Percentiles rank a stretch among this genome's conserved stretches.
Conservation (phyloP, 1,140 invertebrate species). For the Chionoecetes opilio region DNA sequence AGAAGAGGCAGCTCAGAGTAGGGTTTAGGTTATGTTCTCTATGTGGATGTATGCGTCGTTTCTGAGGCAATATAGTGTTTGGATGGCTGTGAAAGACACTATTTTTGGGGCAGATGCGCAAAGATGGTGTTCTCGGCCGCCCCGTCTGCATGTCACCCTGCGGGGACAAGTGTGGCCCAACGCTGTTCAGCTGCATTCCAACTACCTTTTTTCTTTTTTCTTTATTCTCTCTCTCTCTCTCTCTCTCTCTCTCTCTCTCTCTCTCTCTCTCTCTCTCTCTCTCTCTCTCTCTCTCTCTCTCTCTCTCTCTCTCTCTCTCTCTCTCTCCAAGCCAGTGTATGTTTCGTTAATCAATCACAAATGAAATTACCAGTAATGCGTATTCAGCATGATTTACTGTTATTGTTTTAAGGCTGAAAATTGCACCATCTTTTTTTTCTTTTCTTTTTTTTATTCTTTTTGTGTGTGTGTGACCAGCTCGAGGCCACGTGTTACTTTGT, state of each 20-base stretch:
- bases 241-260: background rate
- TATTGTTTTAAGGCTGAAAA: too few species aligned
- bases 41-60: too few species aligned
- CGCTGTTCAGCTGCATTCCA: background rate
- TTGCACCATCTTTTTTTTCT: background rate
- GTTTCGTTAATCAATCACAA: background rate
- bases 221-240: slow-evolving; percentile 42
- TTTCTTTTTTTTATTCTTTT: background rate
- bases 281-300: slow-evolving; percentile 42
- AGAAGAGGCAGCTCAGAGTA: too few species aligned
- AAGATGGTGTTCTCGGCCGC: background rate
- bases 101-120: background rate
- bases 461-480: background rate
- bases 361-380: background rate
- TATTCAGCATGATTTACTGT: too few species aligned
- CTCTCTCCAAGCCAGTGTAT: background rate
- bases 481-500: background rate
- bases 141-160: background rate
- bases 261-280: slow-evolving; percentile 50
- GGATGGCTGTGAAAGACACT: background rate
- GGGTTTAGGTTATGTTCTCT: too few species aligned
- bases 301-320: slow-evolving; percentile 43
- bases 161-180: background rate
- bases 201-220: slow-evolving; percentile 18
- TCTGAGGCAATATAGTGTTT: too few species aligned